phyloP scores from a whole-genome alignment of 2,113 vertebrate species.

The Edolisoma coerulescens region DNA sequence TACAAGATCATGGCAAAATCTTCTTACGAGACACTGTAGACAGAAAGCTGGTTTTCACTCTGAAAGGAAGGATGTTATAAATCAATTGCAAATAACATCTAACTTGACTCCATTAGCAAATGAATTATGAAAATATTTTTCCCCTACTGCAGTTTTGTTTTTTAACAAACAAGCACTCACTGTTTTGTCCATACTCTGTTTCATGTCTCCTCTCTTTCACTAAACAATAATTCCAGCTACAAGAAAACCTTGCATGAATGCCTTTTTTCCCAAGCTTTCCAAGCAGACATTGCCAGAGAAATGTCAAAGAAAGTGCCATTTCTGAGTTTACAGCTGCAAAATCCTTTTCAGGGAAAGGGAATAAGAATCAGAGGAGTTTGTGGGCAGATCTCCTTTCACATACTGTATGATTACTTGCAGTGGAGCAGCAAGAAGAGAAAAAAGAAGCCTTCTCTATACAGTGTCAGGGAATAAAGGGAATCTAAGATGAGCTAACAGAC shows the following conservation, averaged over 20 bases:
- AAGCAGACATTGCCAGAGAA: not conserved
- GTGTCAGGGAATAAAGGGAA: constrained; percentile 9
- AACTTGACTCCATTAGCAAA: not conserved
- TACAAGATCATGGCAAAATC: not conserved
- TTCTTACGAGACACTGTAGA: not conserved
- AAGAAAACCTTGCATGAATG: not conserved
- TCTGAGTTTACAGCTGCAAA: not conserved
- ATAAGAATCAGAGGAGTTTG: not conserved
- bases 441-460: not conserved
- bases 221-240: not conserved
- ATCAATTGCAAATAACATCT: not conserved
- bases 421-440: not conserved
- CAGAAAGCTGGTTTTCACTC: not conserved
- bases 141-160: not conserved
- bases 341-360: not conserved
- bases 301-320: not conserved
- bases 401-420: not conserved
- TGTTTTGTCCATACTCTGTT: not conserved
- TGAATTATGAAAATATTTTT: not conserved
- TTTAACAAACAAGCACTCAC: not conserved
- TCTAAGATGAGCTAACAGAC: not conserved
- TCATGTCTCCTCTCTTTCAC: not conserved
- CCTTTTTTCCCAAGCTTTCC: not conserved
- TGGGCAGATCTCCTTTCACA: constrained; percentile 21
- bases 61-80: not conserved